Evolutionary conservation across 2,888 invertebrate genomes (phyloP), one percentile per base, ranked within the genome.

Genomic region (Polymixis lichenea): DNA sequence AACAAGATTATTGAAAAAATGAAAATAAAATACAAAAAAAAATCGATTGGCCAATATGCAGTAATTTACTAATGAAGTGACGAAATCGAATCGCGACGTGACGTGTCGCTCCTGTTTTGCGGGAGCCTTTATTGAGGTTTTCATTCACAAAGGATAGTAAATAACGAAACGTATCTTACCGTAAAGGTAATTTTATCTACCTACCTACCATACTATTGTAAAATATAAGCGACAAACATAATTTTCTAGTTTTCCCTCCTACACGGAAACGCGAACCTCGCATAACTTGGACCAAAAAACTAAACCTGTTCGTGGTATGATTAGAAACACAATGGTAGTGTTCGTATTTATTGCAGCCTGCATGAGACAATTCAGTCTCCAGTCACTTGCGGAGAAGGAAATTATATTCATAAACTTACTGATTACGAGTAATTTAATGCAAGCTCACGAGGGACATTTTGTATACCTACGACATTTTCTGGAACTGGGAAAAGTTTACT

Each of bases 291-390:
- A 61, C 60, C 69, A 28, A 38, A 38, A 69, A 72, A 56, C 71
- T 80, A 83, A 87, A 87, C 84, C 86, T 76, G 87, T 87, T 88
- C 81, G 73, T 84, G 73, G 84, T 74, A 78, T 87, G 86, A 88
- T 88, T 87, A 88, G 84, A 84, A 77, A 78, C 82, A 86, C 87
- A 87, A 85, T 82, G 58, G 68, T 72, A 64, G 70, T 62, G 78
- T 87, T 78, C 64, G 83, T 87, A 88, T 87, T 86, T 88, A 80
- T 87, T 86, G 80, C 85, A 83, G 61, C 65, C 66, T 76, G 87
- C 70, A 84, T 77, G 62, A 74, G 75, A 85, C 79, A 79, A 87
- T 83, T 73, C 68, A 70, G 75, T 72, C 69, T 75, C 46, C 49
- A 72, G 67, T 61, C 55, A 55, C 70, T 80, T 62, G 62, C 64